Evolutionary conservation across 2,888 invertebrate species (phyloP).

Genomic region (Digitonthophagus gazella): DNA sequence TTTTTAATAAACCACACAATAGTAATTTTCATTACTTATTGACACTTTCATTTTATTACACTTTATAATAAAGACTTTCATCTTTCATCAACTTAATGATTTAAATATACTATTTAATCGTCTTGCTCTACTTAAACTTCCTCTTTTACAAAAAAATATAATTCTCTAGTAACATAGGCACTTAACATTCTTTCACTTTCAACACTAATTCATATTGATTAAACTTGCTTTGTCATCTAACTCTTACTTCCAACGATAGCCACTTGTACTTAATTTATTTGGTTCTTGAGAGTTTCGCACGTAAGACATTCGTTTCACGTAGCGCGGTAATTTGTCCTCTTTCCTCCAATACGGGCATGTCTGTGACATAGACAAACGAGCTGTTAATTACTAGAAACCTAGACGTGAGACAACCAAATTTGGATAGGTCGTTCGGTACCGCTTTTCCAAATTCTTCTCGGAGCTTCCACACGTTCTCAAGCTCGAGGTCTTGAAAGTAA

Average conservation of each 20-base stretch:
- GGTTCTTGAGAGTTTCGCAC: background rate
- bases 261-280: background rate
- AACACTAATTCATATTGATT: background rate
- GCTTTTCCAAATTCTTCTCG: background rate
- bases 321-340: background rate
- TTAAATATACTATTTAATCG: background rate
- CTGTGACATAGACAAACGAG: background rate
- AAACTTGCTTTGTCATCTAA: background rate
- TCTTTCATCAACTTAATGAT: background rate
- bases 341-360: background rate
- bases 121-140: background rate
- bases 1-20: no score
- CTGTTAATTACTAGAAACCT: background rate
- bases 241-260: background rate
- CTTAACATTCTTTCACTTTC: background rate
- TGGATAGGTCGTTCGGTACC: background rate
- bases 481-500: background rate
- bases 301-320: background rate
- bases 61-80: background rate
- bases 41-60: background rate
- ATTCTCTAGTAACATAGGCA: background rate
- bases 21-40: background rate
- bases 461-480: background rate
- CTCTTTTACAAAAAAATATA: background rate
- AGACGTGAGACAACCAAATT: background rate